Base-by-base conservation (phyloP, 2,797 vertebrate genomes). In the Fistularia commersonii region DNA sequence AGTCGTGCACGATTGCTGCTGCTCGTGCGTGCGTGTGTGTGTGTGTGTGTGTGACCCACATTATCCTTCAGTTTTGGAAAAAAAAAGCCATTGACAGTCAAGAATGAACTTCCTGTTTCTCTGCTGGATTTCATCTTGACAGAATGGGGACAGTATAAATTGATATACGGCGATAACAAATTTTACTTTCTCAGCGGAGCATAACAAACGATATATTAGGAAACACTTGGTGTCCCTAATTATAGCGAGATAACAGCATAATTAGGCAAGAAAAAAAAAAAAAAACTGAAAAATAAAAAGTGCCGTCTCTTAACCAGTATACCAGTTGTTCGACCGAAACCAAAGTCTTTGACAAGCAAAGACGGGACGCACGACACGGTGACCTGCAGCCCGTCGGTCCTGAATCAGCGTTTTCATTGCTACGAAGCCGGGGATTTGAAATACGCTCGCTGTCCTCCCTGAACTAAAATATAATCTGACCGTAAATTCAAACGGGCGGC, bases 91-190 rank as follows among this genome's bases (percentile, higher is more conserved):
- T 78, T 75, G 57, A 41, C 45, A 80, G 77, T 77, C 69, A 76
- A 75, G 71, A 76, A 82, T 71, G 60, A 69, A 68, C 69, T 72
- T 79, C 61, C 54, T 67, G 69, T 80, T 69, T 71, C 73, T 79
- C 77, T 74, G 74, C 74, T 80, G 43, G 13, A 62, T 76, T 64
- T 70, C 66, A 58, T 63, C 69, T 41, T 88, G 89, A 90, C 88
- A 90, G 88, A 90, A 90, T 89, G 80, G 61, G 89, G 84, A 79
- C 89, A 85, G 77, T 80, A 83, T 82, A 87, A 87, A 83, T 87
- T 89, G 86, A 90, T 87, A 74, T 83, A 88, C 88, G 76, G 84
- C 51, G 79, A 89, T 87, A 88, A 79, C 64, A 32, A 11, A 69
- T 75, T 78, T 74, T 83, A 83, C 86, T 80, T 85, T 74, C 82